Evolutionary conservation across 2,888 invertebrate genomes (phyloP).

Genomic region (Pedicia rivosa): DNA sequence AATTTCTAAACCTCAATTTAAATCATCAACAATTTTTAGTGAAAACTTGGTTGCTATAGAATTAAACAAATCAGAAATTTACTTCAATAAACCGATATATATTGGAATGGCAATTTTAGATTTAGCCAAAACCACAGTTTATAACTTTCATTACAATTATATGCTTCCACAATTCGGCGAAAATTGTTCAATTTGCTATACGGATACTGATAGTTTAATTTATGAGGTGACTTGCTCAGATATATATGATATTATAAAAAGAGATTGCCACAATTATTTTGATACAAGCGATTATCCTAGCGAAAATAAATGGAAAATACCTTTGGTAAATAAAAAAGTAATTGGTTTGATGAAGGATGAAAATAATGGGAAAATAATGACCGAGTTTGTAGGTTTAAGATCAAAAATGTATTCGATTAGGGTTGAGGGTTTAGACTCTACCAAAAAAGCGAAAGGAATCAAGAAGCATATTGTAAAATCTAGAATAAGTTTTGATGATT

Average conservation of each 20-base stretch:
- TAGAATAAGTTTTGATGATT: constrained; percentile 2
- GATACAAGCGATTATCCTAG: constrained; percentile 16
- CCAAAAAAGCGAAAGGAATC: not conserved
- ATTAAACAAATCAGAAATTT: constrained; percentile 12
- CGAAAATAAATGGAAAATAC: constrained; percentile 17
- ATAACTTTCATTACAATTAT: constrained; percentile 18
- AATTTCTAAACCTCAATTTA: constrained; percentile 17
- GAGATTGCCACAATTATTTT: constrained; percentile 9
- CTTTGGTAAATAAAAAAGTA: constrained; percentile 16
- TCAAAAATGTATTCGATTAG: constrained; percentile 18
- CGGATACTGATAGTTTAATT: constrained; percentile 16
- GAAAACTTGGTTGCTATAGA: constrained; percentile 20
- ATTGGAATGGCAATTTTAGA: constrained; percentile 17
- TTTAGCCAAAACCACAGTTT: constrained; percentile 19
- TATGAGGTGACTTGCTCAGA: constrained; percentile 14
- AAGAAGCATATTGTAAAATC: constrained; percentile 1
- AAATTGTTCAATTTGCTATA: constrained; percentile 13
- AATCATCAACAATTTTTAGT: constrained; percentile 18
- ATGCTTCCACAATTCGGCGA: constrained; percentile 11
- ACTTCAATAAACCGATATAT: constrained; percentile 11
- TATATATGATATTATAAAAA: constrained; percentile 15
- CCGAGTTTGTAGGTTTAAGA: constrained; percentile 16
- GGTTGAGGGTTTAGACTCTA: constrained; percentile 7
- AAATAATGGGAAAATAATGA: constrained; percentile 14
- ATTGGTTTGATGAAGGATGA: constrained; percentile 18